A percentile compares a stretch with the other conserved stretches of the same genome.
These are phyloP conservation scores for Stenchaetothrips biformis DNA, from an alignment of 2,888 invertebrate genomes.

Conservation along the genomic window DNA sequence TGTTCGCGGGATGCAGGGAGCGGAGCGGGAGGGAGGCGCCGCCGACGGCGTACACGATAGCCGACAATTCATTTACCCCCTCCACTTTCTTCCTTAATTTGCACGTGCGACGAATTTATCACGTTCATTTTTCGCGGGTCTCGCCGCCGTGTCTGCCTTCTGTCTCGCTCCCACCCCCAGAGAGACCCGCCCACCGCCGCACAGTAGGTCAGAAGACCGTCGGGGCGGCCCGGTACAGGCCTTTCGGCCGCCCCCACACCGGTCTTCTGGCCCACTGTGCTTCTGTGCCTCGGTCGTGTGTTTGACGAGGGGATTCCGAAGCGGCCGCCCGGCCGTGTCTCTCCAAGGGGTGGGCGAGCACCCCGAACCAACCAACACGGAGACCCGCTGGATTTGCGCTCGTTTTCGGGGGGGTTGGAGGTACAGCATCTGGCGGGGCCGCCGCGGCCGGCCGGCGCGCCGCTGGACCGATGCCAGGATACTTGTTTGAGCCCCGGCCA, in stretches of 20 bases:
- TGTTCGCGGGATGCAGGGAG: neutral
- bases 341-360: neutral
- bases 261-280: too few species aligned
- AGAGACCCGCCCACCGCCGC: too few species aligned
- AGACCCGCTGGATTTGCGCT: neutral
- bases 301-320: too few species aligned
- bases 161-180: neutral
- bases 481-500: constrained; percentile 5
- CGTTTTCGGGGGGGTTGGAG: neutral
- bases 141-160: neutral
- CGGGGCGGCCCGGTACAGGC: neutral
- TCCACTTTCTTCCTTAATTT: neutral
- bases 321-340: neutral
- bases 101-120: constrained; percentile 6
- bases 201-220: neutral
- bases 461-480: constrained; percentile 6
- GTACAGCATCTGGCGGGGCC: neutral
- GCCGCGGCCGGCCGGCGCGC: neutral
- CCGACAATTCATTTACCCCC: neutral
- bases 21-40: neutral
- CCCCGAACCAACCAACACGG: neutral
- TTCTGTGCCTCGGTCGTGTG: too few species aligned
- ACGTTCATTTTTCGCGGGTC: neutral
- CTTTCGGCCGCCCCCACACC: too few species aligned
- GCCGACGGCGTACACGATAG: neutral